These are phyloP conservation scores for Protobothrops mucrosquamatus DNA, from an alignment of 2,113 vertebrate species.

Conservation along the genomic window DNA sequence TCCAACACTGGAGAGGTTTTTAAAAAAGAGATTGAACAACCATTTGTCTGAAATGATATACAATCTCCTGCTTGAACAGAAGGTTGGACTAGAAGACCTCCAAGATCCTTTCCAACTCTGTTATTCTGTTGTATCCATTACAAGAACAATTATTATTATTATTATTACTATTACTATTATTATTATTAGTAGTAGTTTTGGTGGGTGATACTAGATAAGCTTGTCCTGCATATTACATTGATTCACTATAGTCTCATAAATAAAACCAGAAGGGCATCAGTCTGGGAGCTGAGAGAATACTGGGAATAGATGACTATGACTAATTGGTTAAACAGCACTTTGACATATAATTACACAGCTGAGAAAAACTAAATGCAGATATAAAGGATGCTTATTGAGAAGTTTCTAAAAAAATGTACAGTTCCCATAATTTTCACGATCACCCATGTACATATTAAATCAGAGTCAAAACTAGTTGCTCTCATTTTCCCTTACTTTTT, in stretches of 20 bases:
- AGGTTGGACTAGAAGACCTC: too few species aligned
- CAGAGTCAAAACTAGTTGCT: neutral
- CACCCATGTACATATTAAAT: neutral
- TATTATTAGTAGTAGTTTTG: neutral
- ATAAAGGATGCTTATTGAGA: neutral
- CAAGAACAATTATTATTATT: neutral
- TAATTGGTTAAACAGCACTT: conserved; percentile 17
- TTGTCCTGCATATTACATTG: neutral
- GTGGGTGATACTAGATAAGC: neutral
- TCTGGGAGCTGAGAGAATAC: neutral
- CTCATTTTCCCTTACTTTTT: neutral
- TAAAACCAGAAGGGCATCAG: neutral
- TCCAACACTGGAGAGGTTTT: too few species aligned
- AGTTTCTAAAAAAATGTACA: neutral
- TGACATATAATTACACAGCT: neutral
- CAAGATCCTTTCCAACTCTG: too few species aligned
- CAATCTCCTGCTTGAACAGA: too few species aligned
- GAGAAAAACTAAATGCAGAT: neutral
- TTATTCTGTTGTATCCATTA: neutral
- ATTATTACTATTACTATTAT: too few species aligned
- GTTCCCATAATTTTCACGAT: neutral
- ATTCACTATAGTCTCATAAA: neutral
- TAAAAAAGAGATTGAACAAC: too few species aligned
- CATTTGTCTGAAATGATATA: too few species aligned
- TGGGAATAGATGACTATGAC: neutral